phyloP scores from a whole-genome alignment of 1,140 invertebrate genomes.

The Bemisia tabaci region DNA sequence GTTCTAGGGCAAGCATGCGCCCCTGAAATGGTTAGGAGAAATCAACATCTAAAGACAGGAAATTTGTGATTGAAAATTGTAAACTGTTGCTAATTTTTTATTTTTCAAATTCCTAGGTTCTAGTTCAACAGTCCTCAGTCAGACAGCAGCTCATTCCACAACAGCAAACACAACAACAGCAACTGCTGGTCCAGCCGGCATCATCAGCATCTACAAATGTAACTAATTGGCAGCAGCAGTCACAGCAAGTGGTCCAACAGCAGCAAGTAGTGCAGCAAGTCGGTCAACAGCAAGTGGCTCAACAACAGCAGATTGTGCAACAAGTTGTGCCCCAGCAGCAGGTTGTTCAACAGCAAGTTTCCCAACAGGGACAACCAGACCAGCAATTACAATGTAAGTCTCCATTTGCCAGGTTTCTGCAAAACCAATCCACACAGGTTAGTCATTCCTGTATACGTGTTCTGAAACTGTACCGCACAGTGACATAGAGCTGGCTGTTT shows the following conservation, averaged over 20 bases:
- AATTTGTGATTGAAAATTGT: no score
- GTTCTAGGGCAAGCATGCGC: no score
- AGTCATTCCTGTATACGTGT: no score
- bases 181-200: conserved; percentile 34
- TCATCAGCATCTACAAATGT: conserved; percentile 4
- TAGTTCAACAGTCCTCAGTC: conserved; percentile 15
- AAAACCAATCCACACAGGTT: no score
- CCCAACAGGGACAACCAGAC: conserved; percentile 22
- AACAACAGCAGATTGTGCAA: conserved; percentile 22
- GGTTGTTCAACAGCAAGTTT: conserved; percentile 22
- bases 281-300: conserved; percentile 5
- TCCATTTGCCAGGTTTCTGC: conserved; percentile 25
- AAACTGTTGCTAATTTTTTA: no score
- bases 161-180: conserved; percentile 9
- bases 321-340: conserved; percentile 31
- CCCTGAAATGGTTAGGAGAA: no score
- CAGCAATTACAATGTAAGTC: conserved; percentile 32
- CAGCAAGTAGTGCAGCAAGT: conserved; percentile 39
- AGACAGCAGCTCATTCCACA: neutral
- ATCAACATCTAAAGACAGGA: no score
- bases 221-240: neutral
- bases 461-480: no score
- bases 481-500: no score
- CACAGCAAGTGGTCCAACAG: conserved; percentile 16
- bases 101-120: conserved; percentile 11